Evolutionary conservation across 2,113 vertebrate species (phyloP).

Genomic region (Ochotona princeps): DNA sequence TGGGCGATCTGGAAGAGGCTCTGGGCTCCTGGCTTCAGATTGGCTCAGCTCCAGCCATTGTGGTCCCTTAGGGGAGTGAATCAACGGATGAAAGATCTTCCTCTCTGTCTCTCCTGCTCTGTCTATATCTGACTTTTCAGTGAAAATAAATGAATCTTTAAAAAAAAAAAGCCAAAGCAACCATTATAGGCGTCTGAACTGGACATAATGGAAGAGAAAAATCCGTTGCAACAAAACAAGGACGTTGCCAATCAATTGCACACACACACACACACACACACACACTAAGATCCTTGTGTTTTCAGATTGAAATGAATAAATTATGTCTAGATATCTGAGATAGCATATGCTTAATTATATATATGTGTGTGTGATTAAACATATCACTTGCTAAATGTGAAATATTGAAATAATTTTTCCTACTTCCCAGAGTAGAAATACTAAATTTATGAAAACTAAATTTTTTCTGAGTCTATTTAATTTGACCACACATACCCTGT

Average conservation of each 20-base stretch:
- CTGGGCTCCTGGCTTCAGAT: too few relatives aligned
- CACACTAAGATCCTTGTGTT: not conserved
- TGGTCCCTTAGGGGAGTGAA: too few relatives aligned
- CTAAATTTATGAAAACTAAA: not conserved
- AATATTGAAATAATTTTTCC: not conserved
- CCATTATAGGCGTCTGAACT: not conserved
- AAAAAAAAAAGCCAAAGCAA: not conserved
- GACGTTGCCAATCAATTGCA: not conserved
- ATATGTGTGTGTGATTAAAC: not conserved
- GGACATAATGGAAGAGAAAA: not conserved
- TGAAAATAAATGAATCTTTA: too few relatives aligned
- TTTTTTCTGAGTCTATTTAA: not conserved
- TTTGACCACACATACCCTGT: not conserved
- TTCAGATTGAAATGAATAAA: not conserved
- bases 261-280: not conserved
- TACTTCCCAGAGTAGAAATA: not conserved
- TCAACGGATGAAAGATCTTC: too few relatives aligned
- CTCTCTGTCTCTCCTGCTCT: too few relatives aligned
- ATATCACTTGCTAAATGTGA: slow-evolving; percentile 8
- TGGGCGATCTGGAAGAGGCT: too few relatives aligned
- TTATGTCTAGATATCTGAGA: not conserved
- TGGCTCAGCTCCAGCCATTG: too few relatives aligned
- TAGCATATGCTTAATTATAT: not conserved
- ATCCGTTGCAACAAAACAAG: not conserved
- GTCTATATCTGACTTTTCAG: too few relatives aligned